Evolutionary conservation across 2,797 vertebrate genomes (phyloP).

Genomic region (Salmo trutta): DNA sequence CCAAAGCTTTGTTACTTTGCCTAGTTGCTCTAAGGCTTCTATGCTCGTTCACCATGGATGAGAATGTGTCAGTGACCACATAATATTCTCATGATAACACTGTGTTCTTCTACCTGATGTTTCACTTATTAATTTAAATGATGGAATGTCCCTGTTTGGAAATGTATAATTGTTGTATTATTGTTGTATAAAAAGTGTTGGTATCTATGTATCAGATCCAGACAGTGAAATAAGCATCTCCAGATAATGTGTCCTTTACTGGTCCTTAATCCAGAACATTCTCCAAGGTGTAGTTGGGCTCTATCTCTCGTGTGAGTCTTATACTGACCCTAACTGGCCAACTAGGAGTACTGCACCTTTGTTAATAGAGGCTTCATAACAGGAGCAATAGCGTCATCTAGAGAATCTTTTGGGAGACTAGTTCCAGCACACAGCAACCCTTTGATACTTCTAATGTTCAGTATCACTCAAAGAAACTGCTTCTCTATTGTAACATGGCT

Average conservation of each 20-base stretch:
- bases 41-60: neutral
- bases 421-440: neutral
- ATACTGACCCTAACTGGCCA: constrained; percentile 55
- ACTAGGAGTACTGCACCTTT: constrained; percentile 39
- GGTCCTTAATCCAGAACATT: too few relatives aligned
- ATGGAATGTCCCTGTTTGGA: too few relatives aligned
- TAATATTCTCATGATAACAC: neutral
- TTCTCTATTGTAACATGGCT: neutral
- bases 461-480: neutral
- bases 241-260: neutral
- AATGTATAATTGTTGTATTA: too few relatives aligned
- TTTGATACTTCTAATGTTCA: neutral
- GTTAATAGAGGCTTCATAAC: neutral
- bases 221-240: neutral
- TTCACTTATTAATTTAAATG: too few relatives aligned
- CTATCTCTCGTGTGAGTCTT: constrained; percentile 27
- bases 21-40: neutral
- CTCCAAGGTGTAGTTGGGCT: neutral
- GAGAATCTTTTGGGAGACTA: neutral
- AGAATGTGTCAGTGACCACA: neutral
- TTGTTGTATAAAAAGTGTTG: too few relatives aligned
- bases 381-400: neutral
- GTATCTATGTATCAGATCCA: too few relatives aligned
- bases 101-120: too few relatives aligned
- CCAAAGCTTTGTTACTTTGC: constrained; percentile 23